A percentile compares a stretch with the other conserved stretches of the same genome.
Evolutionary conservation across 2,113 vertebrate genomes (phyloP).

Genomic region (Beaufortia kweichowensis): DNA sequence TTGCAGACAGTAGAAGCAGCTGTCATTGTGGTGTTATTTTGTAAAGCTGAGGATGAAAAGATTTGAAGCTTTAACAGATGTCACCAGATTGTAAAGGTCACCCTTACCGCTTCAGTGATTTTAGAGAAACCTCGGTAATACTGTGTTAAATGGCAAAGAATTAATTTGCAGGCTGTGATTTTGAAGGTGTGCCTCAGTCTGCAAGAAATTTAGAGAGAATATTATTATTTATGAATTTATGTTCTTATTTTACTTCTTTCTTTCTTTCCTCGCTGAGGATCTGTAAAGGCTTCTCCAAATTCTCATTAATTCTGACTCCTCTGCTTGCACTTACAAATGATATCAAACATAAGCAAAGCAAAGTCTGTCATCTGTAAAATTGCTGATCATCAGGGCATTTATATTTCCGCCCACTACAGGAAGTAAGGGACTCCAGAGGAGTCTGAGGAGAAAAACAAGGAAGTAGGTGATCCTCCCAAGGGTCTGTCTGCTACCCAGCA

Average conservation of each 20-base stretch:
- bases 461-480: slow-evolving; percentile 54
- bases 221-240: too few relatives aligned
- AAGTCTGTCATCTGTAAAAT: slow-evolving; percentile 81
- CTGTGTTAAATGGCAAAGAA: background rate
- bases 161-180: background rate
- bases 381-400: slow-evolving; percentile 75
- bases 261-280: background rate
- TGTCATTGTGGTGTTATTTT: slow-evolving; percentile 58
- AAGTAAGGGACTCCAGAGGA: slow-evolving; percentile 47
- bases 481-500: slow-evolving; percentile 62
- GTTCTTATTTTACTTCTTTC: too few relatives aligned
- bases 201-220: too few relatives aligned
- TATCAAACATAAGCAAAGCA: slow-evolving; percentile 70
- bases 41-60: slow-evolving; percentile 47
- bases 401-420: slow-evolving; percentile 66
- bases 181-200: background rate
- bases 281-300: slow-evolving; percentile 26
- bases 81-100: slow-evolving; percentile 43
- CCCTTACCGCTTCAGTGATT: background rate
- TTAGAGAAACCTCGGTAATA: background rate
- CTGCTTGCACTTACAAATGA: slow-evolving; percentile 66
- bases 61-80: slow-evolving; percentile 44
- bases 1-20: slow-evolving; percentile 20
- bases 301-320: background rate
- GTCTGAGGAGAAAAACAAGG: slow-evolving; percentile 30